Conservation (phyloP, 2,113 vertebrate species). For the Microtus pennsylvanicus region DNA sequence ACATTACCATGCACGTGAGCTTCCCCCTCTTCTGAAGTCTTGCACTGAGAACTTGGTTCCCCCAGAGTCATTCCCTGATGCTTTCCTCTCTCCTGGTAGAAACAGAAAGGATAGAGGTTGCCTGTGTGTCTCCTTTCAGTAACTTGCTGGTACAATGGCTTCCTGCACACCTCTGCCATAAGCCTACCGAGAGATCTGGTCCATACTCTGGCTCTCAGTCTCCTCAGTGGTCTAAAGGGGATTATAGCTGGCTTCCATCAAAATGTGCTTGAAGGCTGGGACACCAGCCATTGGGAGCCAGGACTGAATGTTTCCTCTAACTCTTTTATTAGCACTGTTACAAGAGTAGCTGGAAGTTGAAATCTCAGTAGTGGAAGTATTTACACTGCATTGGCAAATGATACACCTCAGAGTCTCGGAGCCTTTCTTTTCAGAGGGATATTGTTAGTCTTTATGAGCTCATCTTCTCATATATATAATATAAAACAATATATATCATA, state of each 20-base stretch:
- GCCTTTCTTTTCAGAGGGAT: background rate
- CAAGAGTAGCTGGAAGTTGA: background rate
- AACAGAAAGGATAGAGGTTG: background rate
- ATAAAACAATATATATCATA: background rate
- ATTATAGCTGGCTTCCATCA: background rate
- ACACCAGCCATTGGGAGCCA: background rate
- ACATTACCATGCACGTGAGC: background rate
- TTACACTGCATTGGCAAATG: background rate
- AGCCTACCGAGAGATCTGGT: background rate
- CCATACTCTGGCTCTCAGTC: background rate
- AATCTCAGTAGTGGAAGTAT: background rate
- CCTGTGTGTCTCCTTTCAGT: background rate
- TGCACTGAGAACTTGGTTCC: background rate
- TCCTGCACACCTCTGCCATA: background rate
- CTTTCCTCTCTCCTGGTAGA: background rate
- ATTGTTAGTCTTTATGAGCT: background rate
- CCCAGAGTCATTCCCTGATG: background rate
- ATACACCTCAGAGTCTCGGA: background rate
- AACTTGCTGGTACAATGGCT: background rate
- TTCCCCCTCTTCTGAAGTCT: background rate
- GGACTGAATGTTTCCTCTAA: background rate
- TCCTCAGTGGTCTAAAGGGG: background rate
- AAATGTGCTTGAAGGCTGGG: background rate
- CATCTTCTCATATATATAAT: background rate
- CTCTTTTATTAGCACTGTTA: background rate